Base-by-base conservation (phyloP, 2,113 vertebrate species). In the Cairina moschata region DNA sequence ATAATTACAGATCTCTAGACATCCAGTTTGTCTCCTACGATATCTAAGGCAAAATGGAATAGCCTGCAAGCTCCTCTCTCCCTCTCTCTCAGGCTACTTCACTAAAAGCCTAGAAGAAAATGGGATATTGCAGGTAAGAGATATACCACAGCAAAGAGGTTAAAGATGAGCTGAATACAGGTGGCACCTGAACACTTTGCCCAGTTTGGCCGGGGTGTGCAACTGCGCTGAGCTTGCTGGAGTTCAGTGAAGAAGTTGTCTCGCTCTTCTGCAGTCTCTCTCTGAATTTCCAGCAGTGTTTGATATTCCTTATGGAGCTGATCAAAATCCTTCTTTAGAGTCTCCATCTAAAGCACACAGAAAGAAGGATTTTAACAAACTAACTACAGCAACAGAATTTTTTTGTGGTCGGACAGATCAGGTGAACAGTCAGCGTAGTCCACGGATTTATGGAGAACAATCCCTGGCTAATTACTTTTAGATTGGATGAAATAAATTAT, bases 261-360 rank as follows among this genome's bases (percentile, higher is more conserved):
- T 86, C 87, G 92, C 76, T 98, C 96, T 58, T 89, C 94, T 10
- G 94, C 54, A 1, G 97, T 95, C 81, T 94, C 96, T 55, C 88
- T 95, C 71, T 99, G 98, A 76, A 98, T n/a, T 55, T 98, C 98
- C 74, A 98, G 91, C 74, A 99, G 91, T 2, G 95, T 94, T 85
- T 98, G 96, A 2, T 99, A 96, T 76, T 99, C 98, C 21, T 71
- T 90, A 34, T 92, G 96, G 74, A 99, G 63, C 52, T 97, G 96
- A 56, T 96, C 81, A n/a, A 98, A 98, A 78, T 99, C 97, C 2
- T 82, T 90, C 95, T 95, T 97, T 87, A 98, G 94, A 23, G 52
- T 91, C 66, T 97, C 95, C 82, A 98, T 76, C 98, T 99, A 76
- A 46, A 88, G 75, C 23, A 73, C 46, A 76, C 17, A 46, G 38